Base-by-base conservation (phyloP, 2,888 invertebrate species). In the Portevinia maculata region DNA sequence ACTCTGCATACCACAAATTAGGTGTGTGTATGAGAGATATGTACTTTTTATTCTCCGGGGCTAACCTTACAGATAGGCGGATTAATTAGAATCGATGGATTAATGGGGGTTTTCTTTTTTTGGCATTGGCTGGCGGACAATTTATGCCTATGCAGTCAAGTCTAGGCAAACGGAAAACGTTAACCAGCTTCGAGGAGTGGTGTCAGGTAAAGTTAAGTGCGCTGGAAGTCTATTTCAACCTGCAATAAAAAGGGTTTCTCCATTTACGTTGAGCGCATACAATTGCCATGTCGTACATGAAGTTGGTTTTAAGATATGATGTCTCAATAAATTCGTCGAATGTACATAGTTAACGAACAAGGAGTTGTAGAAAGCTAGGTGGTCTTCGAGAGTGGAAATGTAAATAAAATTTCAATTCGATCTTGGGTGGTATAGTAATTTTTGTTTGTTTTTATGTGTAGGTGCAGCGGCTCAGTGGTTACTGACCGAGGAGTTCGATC, bases 81-180 rank as follows among this genome's bases (percentile, higher is more conserved):
- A 69, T 81, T 81, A 81, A 81, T 81, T 75, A 69, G 75, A 70
- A 64, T 69, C 79, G 70, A 70, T 59, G 69, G 59, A 60, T 65
- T 52, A 30, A 44, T 41, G 44, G 15, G 32, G 24, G 28, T 15
- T 32, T 32, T 60, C 44, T 34, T 60, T 24, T n/a, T 48, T 41
- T 15, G 53, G 9, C 2, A 8, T 32, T 19, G 11, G 37, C 21
- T 37, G 39, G n/a, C 32, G 34, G 34, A 24, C 39, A 53, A 50
- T 74, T 57, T 71, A 76, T 76, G 70, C 34, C 34, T 53, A 60
- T 69, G 53, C 30, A 9, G 46, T 57, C 73, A 37, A 41, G 60
- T 30, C 62, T 62, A 69, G 69, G 69, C 57, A 44, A 37, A 53
- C 28, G 69, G 53, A 53, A 70, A 52, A 73, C 79, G 76, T 76